phyloP scores from a whole-genome alignment of 1,140 invertebrate species.

The Whitmania pigra region DNA sequence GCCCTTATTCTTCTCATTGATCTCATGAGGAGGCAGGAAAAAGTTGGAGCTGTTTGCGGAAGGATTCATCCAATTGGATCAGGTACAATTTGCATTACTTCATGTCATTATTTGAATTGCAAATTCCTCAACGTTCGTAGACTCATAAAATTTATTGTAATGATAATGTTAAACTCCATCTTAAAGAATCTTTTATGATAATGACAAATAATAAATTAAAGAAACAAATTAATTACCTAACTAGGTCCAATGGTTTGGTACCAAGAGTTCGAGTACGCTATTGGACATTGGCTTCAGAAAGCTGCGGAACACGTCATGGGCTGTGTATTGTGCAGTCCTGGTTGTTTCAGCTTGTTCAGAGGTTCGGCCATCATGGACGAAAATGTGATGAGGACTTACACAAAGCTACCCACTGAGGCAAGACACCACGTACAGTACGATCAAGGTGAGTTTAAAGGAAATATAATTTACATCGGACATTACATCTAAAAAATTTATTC shows the following conservation, averaged over 20 bases:
- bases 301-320: conserved; percentile 35
- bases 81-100: conserved; percentile 26
- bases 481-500: neutral
- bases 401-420: conserved; percentile 25
- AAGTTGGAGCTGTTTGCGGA: conserved; percentile 50
- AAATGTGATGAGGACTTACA: conserved; percentile 29
- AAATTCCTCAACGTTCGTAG: too few species aligned
- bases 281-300: conserved; percentile 36
- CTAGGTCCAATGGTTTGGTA: conserved; percentile 36
- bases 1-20: conserved; percentile 47
- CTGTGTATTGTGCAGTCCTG: conserved; percentile 35
- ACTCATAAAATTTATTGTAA: too few species aligned
- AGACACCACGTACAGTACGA: conserved; percentile 29
- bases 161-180: too few species aligned
- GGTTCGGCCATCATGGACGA: conserved; percentile 34
- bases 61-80: conserved; percentile 47
- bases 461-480: neutral
- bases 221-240: neutral
- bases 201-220: too few species aligned
- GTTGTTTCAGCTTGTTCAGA: conserved; percentile 36
- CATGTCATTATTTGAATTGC: too few species aligned
- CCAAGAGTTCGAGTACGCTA: conserved; percentile 37
- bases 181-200: too few species aligned
- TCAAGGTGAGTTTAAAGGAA: conserved; percentile 22
- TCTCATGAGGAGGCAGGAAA: conserved; percentile 47